Conservation (phyloP, 1,140 invertebrate species). For the Diabrotica virgifera region DNA sequence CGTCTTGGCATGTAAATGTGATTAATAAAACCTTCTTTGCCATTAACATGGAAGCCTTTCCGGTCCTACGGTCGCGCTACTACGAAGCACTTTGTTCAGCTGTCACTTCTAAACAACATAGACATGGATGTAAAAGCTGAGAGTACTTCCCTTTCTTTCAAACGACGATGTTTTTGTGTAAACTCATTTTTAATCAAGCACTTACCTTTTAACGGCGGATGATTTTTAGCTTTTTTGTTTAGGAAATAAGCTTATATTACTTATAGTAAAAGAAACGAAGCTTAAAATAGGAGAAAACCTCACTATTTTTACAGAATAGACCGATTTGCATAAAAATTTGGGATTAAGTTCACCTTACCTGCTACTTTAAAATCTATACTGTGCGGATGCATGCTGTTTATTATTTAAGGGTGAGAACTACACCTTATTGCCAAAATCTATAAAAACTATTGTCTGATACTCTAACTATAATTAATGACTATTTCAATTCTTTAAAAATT, state of each 20-base stretch:
- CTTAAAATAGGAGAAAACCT: too few relatives aligned
- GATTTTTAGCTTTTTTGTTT: not conserved
- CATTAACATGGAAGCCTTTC: conserved; percentile 27
- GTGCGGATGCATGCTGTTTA: too few relatives aligned
- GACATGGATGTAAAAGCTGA: not conserved
- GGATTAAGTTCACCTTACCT: too few relatives aligned
- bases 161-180: not conserved
- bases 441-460: too few relatives aligned
- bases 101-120: conserved; percentile 15
- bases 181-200: not conserved
- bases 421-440: too few relatives aligned
- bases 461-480: too few relatives aligned
- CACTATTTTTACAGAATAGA: too few relatives aligned
- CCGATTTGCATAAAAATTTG: too few relatives aligned
- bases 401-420: too few relatives aligned
- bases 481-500: too few relatives aligned
- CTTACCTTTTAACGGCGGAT: not conserved
- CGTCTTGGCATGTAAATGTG: conserved; percentile 27
- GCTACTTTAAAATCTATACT: too few relatives aligned
- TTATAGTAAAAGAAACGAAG: too few relatives aligned
- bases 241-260: not conserved
- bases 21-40: conserved; percentile 24
- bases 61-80: conserved; percentile 1
- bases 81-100: conserved; percentile 14
- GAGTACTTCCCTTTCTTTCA: not conserved